These are phyloP conservation scores for Pseudeuparius sepicola DNA, from an alignment of 2,888 invertebrate species.

Conservation along the genomic window DNA sequence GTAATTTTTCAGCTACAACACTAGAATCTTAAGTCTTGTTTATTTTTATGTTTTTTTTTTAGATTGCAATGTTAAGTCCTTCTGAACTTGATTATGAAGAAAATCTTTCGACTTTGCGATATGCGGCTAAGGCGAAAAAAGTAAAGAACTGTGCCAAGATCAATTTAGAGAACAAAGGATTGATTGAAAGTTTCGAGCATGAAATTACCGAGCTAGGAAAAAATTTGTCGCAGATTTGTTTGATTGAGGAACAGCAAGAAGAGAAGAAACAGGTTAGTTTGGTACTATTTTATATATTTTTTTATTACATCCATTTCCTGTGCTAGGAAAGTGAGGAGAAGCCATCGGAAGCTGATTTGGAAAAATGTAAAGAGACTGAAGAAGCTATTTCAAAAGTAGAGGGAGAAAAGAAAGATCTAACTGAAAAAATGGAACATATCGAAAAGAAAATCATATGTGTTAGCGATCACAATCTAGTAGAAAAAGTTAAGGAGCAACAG, in stretches of 20 bases:
- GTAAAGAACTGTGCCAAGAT: conserved; percentile 93
- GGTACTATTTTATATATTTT: no score
- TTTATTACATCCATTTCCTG: no score
- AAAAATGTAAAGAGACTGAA: conserved; percentile 33
- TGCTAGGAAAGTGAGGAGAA: conserved; percentile 26
- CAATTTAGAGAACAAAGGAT: conserved; percentile 95
- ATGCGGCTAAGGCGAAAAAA: conserved; percentile 95
- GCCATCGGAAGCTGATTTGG: conserved; percentile 25
- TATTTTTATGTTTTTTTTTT: no score
- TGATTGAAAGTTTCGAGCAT: conserved; percentile 89
- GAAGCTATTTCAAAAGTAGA: conserved; percentile 36
- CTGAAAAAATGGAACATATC: conserved; percentile 77
- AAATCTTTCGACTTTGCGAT: conserved; percentile 90
- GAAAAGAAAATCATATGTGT: conserved; percentile 95
- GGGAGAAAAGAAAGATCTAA: conserved; percentile 75
- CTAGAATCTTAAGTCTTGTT: no score
- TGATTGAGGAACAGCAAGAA: conserved; percentile 29
- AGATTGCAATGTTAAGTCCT: conserved; percentile 97
- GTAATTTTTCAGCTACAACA: no score
- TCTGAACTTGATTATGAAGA: conserved; percentile 95
- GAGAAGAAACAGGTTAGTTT: no score
- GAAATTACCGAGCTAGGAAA: conserved; percentile 85
- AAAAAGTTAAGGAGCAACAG: conserved; percentile 93
- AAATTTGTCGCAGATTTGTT: conserved; percentile 29
- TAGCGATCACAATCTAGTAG: conserved; percentile 94